These are phyloP conservation scores for Diloba caeruleocephala DNA, from an alignment of 2,888 invertebrate species.

Conservation along the genomic window DNA sequence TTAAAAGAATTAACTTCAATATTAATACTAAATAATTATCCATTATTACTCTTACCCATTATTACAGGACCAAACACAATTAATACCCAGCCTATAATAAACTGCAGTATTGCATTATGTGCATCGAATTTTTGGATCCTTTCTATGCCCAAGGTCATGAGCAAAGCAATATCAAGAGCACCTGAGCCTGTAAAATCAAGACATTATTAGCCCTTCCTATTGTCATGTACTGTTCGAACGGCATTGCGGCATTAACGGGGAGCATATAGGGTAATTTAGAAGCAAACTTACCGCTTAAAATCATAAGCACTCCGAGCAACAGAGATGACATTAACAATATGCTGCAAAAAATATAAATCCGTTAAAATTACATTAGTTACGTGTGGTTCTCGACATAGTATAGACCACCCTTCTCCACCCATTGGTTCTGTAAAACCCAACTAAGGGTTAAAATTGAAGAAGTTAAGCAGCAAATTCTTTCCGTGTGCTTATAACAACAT, in stretches of 20 bases:
- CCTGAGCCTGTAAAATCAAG: slow-evolving; percentile 30
- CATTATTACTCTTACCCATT: slow-evolving; percentile 22
- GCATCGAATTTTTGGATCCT: slow-evolving; percentile 31
- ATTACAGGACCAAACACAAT: slow-evolving; percentile 30
- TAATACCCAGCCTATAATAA: slow-evolving; percentile 27
- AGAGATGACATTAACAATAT: slow-evolving; percentile 37
- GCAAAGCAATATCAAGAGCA: too few relatives aligned
- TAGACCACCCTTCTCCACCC: too few relatives aligned
- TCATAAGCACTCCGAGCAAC: slow-evolving; percentile 35
- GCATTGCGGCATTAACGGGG: slow-evolving; percentile 1
- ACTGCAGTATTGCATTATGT: slow-evolving; percentile 35
- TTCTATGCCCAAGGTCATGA: too few relatives aligned
- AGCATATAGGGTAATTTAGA: slow-evolving; percentile 2
- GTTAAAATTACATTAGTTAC: too few relatives aligned
- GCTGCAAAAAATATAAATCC: slow-evolving; percentile 31
- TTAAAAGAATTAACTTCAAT: too few relatives aligned
- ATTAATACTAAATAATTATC: neutral
- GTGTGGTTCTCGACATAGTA: too few relatives aligned
- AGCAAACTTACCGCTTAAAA: slow-evolving; percentile 34
- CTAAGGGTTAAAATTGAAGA: too few relatives aligned
- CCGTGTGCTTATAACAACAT: too few relatives aligned
- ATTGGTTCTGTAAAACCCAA: too few relatives aligned
- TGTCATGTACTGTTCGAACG: slow-evolving; percentile 15
- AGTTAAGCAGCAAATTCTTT: too few relatives aligned
- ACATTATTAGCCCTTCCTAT: slow-evolving; percentile 20